These are phyloP conservation scores for Heliconius ethilla DNA, from an alignment of 2,888 invertebrate genomes.

Conservation along the genomic window DNA sequence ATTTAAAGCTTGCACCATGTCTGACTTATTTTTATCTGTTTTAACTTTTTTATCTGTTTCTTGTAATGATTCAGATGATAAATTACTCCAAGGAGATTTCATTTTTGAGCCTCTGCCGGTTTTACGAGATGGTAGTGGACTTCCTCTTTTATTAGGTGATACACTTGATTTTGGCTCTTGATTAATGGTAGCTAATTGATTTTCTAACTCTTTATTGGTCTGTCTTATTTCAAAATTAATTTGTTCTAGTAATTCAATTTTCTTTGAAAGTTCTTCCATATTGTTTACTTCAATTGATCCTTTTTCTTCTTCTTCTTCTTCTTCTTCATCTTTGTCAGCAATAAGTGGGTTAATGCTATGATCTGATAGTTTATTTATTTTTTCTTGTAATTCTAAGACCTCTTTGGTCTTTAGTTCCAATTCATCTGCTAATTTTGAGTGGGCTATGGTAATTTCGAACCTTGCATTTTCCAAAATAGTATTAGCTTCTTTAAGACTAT, in stretches of 20 bases:
- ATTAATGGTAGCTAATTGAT: conserved; percentile 66
- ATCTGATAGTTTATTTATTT: conserved; percentile 56
- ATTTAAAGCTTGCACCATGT: conserved; percentile 73
- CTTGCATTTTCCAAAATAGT: conserved; percentile 75
- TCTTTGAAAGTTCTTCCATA: conserved; percentile 72
- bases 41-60: conserved; percentile 71
- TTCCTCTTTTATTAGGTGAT: conserved; percentile 67
- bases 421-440: conserved; percentile 80
- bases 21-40: conserved; percentile 65
- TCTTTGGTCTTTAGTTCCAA: conserved; percentile 75
- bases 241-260: conserved; percentile 79
- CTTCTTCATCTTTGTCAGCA: conserved; percentile 65
- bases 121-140: conserved; percentile 71
- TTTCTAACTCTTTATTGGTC: conserved; percentile 80
- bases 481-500: conserved; percentile 81
- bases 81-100: conserved; percentile 76
- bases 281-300: conserved; percentile 76
- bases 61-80: conserved; percentile 67
- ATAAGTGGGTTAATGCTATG: conserved; percentile 37
- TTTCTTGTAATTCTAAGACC: conserved; percentile 65
- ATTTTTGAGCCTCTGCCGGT: conserved; percentile 70
- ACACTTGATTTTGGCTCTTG: conserved; percentile 59
- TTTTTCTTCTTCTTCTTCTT: conserved; percentile 79
- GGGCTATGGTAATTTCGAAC: conserved; percentile 77
- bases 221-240: conserved; percentile 78